Conservation (phyloP, 2,113 vertebrate species). For the Mormoops blainvillei region DNA sequence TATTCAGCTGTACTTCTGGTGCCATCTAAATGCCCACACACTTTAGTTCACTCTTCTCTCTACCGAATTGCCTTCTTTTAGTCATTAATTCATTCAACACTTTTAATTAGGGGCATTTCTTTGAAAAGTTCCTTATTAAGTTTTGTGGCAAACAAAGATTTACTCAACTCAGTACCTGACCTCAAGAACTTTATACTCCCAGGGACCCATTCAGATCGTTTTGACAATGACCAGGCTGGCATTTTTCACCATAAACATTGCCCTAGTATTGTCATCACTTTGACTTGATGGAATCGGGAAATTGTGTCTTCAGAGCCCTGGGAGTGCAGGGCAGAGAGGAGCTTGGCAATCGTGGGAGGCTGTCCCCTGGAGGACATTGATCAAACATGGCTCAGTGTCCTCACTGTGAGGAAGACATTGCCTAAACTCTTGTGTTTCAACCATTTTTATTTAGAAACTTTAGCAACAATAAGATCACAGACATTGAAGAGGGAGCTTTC, state of each 20-base stretch:
- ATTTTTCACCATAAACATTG: background rate
- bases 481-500: constrained; percentile 98
- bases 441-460: constrained; percentile 86
- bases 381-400: too few relatives aligned
- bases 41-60: background rate
- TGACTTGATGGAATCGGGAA: background rate
- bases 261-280: background rate
- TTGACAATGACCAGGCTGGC: background rate
- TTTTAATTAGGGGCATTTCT: background rate
- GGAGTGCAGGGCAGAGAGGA: background rate
- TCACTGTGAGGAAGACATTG: background rate
- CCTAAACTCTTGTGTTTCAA: constrained; percentile 31
- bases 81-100: background rate
- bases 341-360: background rate
- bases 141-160: background rate
- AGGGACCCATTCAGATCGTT: background rate
- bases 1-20: background rate
- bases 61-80: background rate
- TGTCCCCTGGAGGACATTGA: background rate
- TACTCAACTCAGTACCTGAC: background rate
- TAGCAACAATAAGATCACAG: constrained; percentile 98
- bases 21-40: background rate
- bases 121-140: background rate
- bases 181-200: background rate
- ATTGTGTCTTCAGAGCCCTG: background rate